These are phyloP conservation scores for Drosophila biarmipes DNA, from an alignment of 1,140 invertebrate genomes.

Conservation along the genomic window DNA sequence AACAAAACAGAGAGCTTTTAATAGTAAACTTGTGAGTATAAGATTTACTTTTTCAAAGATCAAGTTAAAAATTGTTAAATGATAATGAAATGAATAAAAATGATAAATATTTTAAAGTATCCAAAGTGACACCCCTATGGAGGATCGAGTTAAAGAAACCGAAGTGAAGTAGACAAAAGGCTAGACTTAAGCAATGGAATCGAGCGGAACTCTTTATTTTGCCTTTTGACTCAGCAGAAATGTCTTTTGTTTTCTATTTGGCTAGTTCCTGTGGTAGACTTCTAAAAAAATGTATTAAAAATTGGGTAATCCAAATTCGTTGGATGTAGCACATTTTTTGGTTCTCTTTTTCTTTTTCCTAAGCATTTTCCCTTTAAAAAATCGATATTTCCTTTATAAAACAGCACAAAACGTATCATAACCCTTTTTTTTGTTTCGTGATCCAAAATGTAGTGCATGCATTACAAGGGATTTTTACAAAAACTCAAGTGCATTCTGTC, in stretches of 20 bases:
- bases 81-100: not conserved
- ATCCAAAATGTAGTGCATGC: not conserved
- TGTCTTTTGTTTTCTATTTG: slow-evolving; percentile 56
- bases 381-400: too few species aligned
- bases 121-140: not conserved
- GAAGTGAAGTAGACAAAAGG: not conserved
- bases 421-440: not conserved
- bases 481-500: not conserved
- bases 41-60: too few species aligned
- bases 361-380: slow-evolving; percentile 4
- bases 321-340: slow-evolving; percentile 67
- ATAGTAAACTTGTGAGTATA: too few species aligned
- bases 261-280: slow-evolving; percentile 8
- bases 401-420: too few species aligned
- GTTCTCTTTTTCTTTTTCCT: slow-evolving; percentile 42
- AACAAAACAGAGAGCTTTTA: too few species aligned
- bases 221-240: slow-evolving; percentile 55
- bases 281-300: slow-evolving; percentile 9
- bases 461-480: not conserved
- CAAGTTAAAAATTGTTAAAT: too few species aligned
- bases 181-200: slow-evolving; percentile 28
- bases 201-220: slow-evolving; percentile 47
- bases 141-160: not conserved
- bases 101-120: too few species aligned
- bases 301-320: slow-evolving; percentile 39